A percentile compares a stretch with the other conserved stretches of the same genome.
Conservation (phyloP, 2,888 invertebrate species). For the Drosophila tanythrix region DNA sequence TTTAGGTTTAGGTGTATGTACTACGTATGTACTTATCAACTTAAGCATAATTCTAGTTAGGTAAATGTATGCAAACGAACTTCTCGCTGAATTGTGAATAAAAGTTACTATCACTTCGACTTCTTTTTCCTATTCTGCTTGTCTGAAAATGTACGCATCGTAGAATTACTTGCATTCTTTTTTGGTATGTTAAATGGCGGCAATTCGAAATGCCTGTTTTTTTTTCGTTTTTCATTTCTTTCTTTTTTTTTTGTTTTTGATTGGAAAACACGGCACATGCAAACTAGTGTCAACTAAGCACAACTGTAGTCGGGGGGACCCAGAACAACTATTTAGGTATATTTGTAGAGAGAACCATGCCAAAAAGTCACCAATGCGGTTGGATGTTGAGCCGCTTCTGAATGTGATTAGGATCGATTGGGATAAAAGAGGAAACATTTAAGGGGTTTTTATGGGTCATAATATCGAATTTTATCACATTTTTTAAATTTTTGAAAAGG, state of each 20-base stretch:
- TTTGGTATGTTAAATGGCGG: conserved; percentile 79
- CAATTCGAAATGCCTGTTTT: conserved; percentile 59
- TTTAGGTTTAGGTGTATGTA: conserved; percentile 29
- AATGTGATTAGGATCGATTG: not conserved
- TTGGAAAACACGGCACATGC: conserved; percentile 66
- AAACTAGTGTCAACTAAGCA: conserved; percentile 18
- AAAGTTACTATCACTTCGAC: conserved; percentile 70
- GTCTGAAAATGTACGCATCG: conserved; percentile 43
- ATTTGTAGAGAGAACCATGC: conserved; percentile 48
- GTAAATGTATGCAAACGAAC: conserved; percentile 66
- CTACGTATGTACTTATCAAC: conserved; percentile 46
- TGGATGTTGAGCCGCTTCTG: not conserved
- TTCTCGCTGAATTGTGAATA: conserved; percentile 53
- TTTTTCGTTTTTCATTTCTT: not conserved
- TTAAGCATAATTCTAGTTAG: conserved; percentile 65
- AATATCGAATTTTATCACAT: conserved; percentile 47
- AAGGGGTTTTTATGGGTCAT: not conserved
- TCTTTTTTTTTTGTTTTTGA: not conserved
- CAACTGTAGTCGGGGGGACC: conserved; percentile 6
- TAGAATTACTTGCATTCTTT: conserved; percentile 59
- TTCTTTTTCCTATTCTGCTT: conserved; percentile 31
- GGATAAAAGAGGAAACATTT: not conserved
- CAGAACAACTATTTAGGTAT: conserved; percentile 33
- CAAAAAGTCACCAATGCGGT: conserved; percentile 67
- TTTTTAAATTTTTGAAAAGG: conserved; percentile 38